These are phyloP conservation scores for Camptogramma bilineatum DNA, from an alignment of 2,888 invertebrate species.

Conservation along the genomic window DNA sequence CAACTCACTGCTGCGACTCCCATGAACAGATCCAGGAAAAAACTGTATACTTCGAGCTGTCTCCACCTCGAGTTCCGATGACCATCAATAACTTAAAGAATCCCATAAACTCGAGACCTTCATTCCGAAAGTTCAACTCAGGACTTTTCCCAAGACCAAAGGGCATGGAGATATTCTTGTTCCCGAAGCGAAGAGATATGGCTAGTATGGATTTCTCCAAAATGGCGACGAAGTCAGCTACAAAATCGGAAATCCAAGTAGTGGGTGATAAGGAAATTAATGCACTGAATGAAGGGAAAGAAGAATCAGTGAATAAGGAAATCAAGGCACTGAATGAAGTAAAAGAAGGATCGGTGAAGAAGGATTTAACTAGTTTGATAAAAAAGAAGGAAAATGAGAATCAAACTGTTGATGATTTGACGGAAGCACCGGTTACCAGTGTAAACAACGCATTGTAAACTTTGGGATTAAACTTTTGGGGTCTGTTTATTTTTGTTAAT, in stretches of 20 bases:
- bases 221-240: conserved; percentile 43
- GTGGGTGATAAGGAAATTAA: conserved; percentile 64
- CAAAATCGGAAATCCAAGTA: conserved; percentile 58
- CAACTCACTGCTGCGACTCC: conserved; percentile 69
- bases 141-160: conserved; percentile 53
- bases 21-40: conserved; percentile 69
- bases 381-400: conserved; percentile 41
- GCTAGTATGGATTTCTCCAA: conserved; percentile 43
- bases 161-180: conserved; percentile 68
- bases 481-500: conserved; percentile 8
- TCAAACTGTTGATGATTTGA: conserved; percentile 6
- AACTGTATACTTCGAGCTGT: conserved; percentile 63
- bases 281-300: conserved; percentile 50
- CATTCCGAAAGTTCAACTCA: conserved; percentile 15
- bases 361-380: conserved; percentile 58
- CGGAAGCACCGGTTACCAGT: conserved; percentile 35
- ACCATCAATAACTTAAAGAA: conserved; percentile 36
- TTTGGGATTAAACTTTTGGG: conserved; percentile 25
- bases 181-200: conserved; percentile 66
- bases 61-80: conserved; percentile 49
- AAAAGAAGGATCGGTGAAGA: conserved; percentile 55
- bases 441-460: conserved; percentile 48
- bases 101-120: conserved; percentile 10
- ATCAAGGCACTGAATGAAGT: conserved; percentile 54
- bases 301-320: conserved; percentile 58